Evolutionary conservation across 1,140 invertebrate species (phyloP), one percentile per base, ranked within the genome.

Genomic region (Zophobas atratus): DNA sequence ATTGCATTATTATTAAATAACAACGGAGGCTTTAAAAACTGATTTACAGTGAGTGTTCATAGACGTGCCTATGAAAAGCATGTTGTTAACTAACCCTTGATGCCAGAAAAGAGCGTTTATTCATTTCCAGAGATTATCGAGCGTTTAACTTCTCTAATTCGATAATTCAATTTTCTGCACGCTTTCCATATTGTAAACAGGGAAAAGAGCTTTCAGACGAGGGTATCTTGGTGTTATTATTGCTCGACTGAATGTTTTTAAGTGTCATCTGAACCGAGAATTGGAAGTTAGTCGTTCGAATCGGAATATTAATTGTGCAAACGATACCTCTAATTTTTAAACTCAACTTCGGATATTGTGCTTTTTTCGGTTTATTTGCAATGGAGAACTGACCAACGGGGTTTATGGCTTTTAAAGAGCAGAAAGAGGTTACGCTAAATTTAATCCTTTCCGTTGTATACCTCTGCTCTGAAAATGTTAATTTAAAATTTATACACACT

Each of bases 201-300:
- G 20, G 36, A 34, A 63, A 63, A 63, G 3, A 51, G 57, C 6
- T 63, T 63, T 36, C 8, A 20, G 36, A 36, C 20, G 35, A 5
- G 6, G n/a, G 49, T 6, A 2, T 20, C 49, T 51, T 8, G 49
- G 49, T 51, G 6, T 4, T 51, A 51, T 51, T 51, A 51, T 51
- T 20, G n/a, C 49, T 2, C 49, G 4, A 20, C 6, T 51, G 49
- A 51, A 51, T 51, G 6, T 51, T 51, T 51, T 51, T n/a, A 51
- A 51, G 20, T 51, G 49, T 51, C 49, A 51, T 51, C 49, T 4
- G 49, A 51, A 51, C 49, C 49, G n/a, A 20, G 4, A 4, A 51
- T 63, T 63, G 5, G 57, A 63, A 36, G 57, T 63, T 39, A 63
- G 57, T 63, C 57, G 38, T 63, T 39, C 57, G 36, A 36, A n/a